phyloP scores from a whole-genome alignment of 2,113 vertebrate genomes.

The Platysternon megacephalum region DNA sequence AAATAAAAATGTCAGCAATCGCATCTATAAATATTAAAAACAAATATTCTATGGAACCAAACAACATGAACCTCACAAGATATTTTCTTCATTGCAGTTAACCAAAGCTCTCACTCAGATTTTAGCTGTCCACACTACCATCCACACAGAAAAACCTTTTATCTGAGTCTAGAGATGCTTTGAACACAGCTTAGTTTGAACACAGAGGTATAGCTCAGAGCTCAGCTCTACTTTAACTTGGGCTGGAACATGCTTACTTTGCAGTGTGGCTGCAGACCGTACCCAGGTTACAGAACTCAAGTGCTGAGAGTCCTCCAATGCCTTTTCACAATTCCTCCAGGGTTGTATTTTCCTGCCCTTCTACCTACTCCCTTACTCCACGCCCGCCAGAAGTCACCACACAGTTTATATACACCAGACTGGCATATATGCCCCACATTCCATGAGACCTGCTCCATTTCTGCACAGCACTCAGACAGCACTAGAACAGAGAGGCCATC shows the following conservation, averaged over 20 bases:
- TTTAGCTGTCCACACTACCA: background rate
- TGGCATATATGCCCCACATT: background rate
- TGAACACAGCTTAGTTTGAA: background rate
- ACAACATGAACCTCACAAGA: accelerated
- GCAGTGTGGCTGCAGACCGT: background rate
- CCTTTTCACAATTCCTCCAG: background rate
- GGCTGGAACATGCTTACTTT: background rate
- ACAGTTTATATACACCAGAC: background rate
- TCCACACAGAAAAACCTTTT: accelerated
- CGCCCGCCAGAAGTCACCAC: background rate
- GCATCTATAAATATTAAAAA: background rate
- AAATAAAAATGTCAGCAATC: too few species aligned
- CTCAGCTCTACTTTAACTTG: background rate
- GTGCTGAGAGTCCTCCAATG: background rate
- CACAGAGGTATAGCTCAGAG: background rate
- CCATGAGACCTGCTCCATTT: background rate
- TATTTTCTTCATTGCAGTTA: background rate
- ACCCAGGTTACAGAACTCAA: background rate
- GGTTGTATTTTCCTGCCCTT: background rate
- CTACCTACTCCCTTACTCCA: background rate
- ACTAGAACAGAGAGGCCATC: background rate
- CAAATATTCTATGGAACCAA: background rate
- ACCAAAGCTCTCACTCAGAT: background rate
- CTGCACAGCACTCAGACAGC: background rate
- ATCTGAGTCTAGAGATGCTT: background rate